Evolutionary conservation across 2,888 invertebrate species (phyloP).

Genomic region (Meandrusa payeni): DNA sequence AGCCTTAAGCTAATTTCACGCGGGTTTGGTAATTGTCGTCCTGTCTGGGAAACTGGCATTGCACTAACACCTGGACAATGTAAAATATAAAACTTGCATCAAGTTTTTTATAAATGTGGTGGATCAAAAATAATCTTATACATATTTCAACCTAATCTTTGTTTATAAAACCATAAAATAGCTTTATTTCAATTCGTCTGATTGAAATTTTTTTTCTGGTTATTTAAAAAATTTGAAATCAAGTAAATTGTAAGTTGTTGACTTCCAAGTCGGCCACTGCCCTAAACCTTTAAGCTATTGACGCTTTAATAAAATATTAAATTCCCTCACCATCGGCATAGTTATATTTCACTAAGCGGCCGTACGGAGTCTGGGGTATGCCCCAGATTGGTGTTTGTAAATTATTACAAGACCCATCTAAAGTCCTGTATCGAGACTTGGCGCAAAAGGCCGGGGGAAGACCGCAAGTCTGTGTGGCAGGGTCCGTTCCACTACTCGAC

Average conservation of each 20-base stretch:
- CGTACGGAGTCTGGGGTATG: constrained; percentile 86
- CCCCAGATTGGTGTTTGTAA: constrained; percentile 91
- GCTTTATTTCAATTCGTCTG: too few species aligned
- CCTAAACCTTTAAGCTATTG: too few species aligned
- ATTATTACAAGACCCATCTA: constrained; percentile 98
- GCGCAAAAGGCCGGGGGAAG: constrained; percentile 68
- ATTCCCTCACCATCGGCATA: constrained; percentile 84
- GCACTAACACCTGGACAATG: constrained; percentile 80
- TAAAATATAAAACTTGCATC: too few species aligned
- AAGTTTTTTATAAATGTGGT: too few species aligned
- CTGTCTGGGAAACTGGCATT: constrained; percentile 83
- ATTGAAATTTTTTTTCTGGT: too few species aligned
- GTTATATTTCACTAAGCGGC: constrained; percentile 82
- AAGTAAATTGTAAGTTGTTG: too few species aligned
- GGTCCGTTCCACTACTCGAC: constrained; percentile 59
- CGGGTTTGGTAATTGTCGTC: constrained; percentile 84
- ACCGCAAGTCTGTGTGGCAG: constrained; percentile 72
- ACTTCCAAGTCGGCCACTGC: too few species aligned
- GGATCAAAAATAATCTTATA: too few species aligned
- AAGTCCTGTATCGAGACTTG: constrained; percentile 83
- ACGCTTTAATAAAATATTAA: too few species aligned
- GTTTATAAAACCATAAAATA: too few species aligned
- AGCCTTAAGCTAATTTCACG: constrained; percentile 85
- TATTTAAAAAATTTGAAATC: too few species aligned
- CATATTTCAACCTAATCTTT: too few species aligned